These are phyloP conservation scores for Phycodurus eques DNA, from an alignment of 2,113 vertebrate species.

Conservation along the genomic window DNA sequence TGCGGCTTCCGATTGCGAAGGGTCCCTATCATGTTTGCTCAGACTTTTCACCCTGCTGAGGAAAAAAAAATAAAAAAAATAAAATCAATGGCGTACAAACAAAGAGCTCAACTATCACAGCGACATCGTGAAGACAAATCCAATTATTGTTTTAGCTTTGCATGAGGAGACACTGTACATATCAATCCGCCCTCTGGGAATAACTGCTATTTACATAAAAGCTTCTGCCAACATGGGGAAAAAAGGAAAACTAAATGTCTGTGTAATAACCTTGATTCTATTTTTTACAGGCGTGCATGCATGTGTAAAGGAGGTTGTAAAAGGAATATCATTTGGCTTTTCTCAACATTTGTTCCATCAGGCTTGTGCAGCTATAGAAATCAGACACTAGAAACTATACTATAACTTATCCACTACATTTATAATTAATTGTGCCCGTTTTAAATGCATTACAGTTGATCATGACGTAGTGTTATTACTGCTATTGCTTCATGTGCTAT, in stretches of 20 bases:
- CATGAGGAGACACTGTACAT: constrained; percentile 35
- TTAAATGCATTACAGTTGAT: not conserved
- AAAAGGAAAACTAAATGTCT: constrained; percentile 26
- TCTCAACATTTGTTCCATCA: not conserved
- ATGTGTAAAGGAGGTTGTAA: not conserved
- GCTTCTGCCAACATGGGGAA: constrained; percentile 20
- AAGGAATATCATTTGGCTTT: not conserved
- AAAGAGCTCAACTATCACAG: constrained; percentile 32
- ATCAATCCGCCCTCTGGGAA: constrained; percentile 36
- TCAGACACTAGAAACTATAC: not conserved
- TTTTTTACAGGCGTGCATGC: not conserved
- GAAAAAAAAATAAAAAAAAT: constrained; percentile 2
- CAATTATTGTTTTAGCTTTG: constrained; percentile 47
- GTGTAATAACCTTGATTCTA: constrained; percentile 1
- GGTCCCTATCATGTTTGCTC: constrained; percentile 62
- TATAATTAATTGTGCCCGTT: not conserved
- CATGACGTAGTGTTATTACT: too few relatives aligned
- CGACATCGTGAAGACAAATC: constrained; percentile 45
- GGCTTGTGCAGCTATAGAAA: not conserved
- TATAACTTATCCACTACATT: not conserved
- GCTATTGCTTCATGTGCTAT: too few relatives aligned
- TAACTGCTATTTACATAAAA: constrained; percentile 40
- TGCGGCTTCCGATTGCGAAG: constrained; percentile 47
- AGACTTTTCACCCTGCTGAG: constrained; percentile 6
- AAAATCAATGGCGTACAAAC: constrained; percentile 32